Evolutionary conservation across 2,797 vertebrate genomes (phyloP).

Genomic region (Babyrousa celebensis): DNA sequence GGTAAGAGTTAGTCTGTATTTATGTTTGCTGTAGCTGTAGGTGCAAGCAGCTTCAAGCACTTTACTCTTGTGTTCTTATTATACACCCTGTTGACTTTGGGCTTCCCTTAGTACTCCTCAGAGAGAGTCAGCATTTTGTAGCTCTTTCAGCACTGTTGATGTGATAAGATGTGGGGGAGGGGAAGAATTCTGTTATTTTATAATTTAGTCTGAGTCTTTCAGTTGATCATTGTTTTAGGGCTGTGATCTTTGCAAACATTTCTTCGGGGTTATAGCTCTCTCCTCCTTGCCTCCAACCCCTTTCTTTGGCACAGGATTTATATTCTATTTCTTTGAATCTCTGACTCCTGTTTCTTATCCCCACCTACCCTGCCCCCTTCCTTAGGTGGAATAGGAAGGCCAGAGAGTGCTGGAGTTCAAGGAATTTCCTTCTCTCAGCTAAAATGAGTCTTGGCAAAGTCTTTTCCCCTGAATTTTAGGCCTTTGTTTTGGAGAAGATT

Average conservation of each 20-base stretch:
- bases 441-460: not conserved
- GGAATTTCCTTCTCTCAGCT: not conserved
- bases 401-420: not conserved
- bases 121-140: not conserved
- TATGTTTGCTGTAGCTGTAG: not conserved
- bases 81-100: slow-evolving; percentile 2
- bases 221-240: not conserved
- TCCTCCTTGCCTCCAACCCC: not conserved
- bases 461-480: not conserved
- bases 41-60: not conserved
- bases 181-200: not conserved
- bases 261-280: not conserved
- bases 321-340: not conserved
- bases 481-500: not conserved
- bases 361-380: not conserved
- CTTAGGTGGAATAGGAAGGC: not conserved
- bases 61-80: not conserved
- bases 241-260: not conserved
- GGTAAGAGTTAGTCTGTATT: not conserved
- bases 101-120: not conserved
- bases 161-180: not conserved
- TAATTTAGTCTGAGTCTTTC: not conserved
- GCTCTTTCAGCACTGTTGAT: not conserved
- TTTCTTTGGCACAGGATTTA: not conserved
- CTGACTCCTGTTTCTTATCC: not conserved